These are phyloP conservation scores for Ephydatia muelleri DNA, from an alignment of 37 sponge, comb jelly and placozoan genomes.

Conservation along the genomic window DNA sequence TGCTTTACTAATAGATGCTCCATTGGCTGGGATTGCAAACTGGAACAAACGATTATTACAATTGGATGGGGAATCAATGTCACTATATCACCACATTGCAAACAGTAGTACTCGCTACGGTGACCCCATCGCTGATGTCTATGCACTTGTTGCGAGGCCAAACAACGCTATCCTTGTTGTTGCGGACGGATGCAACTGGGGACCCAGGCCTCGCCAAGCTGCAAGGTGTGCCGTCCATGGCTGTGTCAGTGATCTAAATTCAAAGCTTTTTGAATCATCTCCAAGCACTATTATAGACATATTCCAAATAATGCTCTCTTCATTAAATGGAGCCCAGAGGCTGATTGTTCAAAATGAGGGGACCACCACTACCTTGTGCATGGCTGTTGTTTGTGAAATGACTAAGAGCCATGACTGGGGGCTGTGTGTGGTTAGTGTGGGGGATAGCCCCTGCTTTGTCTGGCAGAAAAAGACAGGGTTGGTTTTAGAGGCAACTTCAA, in stretches of 20 bases:
- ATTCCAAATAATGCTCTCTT: constrained; percentile 51
- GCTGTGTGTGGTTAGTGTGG: constrained; percentile 70
- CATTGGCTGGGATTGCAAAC: constrained; percentile 53
- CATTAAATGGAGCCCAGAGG: constrained; percentile 74
- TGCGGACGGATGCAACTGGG: constrained; percentile 88
- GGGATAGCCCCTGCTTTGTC: constrained; percentile 76
- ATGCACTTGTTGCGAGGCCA: constrained; percentile 42
- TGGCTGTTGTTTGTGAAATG: constrained; percentile 68
- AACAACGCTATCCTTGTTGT: constrained; percentile 69
- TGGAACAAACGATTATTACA: constrained; percentile 50
- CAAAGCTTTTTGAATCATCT: constrained; percentile 39
- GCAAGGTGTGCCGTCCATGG: constrained; percentile 82
- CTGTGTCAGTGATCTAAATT: constrained; percentile 52
- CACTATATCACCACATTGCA: constrained; percentile 70
- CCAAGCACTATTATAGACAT: constrained; percentile 52
- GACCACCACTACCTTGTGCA: constrained; percentile 79
- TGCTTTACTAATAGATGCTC: background rate
- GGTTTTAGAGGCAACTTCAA: constrained; percentile 69
- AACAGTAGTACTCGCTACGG: constrained; percentile 47
- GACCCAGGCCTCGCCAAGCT: constrained; percentile 73
- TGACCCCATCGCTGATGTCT: constrained; percentile 88
- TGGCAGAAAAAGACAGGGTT: constrained; percentile 43
- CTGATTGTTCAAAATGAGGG: constrained; percentile 63
- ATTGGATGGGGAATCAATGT: constrained; percentile 70
- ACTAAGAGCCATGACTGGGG: constrained; percentile 15